Percentiles rank a stretch among this genome's conserved stretches.
These are phyloP conservation scores for Haemorhous mexicanus DNA, from an alignment of 2,113 vertebrate genomes.

Conservation along the genomic window DNA sequence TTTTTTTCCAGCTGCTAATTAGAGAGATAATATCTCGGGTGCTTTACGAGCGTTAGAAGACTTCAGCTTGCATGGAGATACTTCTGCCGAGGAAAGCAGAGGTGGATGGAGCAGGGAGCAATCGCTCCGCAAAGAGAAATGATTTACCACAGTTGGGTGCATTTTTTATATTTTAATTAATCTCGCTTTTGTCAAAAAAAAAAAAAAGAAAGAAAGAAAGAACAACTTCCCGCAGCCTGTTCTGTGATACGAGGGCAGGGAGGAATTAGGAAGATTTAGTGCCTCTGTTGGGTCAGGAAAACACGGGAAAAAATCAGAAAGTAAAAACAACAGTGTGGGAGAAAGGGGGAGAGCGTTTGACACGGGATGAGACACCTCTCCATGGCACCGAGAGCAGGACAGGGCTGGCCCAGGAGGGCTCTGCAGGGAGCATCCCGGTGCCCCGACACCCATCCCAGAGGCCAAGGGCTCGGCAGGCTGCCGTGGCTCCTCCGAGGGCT, in stretches of 20 bases:
- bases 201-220: neutral
- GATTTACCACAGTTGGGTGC: slow-evolving; percentile 28
- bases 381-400: neutral
- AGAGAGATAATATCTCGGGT: slow-evolving; percentile 67
- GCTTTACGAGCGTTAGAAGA: slow-evolving; percentile 58
- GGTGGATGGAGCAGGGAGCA: neutral
- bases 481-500: neutral
- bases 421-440: neutral
- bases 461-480: neutral
- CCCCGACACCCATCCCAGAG: neutral
- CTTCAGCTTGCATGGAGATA: slow-evolving; percentile 37
- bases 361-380: neutral
- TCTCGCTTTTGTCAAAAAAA: neutral
- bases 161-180: slow-evolving; percentile 61
- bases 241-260: neutral
- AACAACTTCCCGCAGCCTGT: neutral
- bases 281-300: slow-evolving; percentile 6
- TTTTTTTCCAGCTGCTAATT: slow-evolving; percentile 70
- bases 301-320: slow-evolving; percentile 23
- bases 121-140: neutral
- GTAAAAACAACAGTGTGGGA: neutral
- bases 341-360: neutral
- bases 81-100: slow-evolving; percentile 30
- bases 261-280: slow-evolving; percentile 33
- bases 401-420: neutral